Conservation (phyloP, 1,140 invertebrate species). For the Ceratina calcarata region DNA sequence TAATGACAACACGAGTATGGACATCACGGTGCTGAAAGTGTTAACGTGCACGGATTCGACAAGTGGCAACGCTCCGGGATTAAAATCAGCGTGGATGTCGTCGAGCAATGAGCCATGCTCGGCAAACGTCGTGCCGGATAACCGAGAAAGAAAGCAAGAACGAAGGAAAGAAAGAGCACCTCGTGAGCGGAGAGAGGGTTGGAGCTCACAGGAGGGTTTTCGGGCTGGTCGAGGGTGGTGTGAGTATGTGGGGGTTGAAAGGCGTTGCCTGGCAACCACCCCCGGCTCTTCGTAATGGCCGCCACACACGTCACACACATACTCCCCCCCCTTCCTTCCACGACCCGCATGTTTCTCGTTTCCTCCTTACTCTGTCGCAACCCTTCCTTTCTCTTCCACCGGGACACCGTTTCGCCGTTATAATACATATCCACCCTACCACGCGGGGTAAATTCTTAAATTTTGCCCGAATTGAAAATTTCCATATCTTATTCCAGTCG, state of each 20-base stretch:
- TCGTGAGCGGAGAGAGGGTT: constrained; percentile 46
- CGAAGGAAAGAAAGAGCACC: constrained; percentile 53
- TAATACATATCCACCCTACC: constrained; percentile 69
- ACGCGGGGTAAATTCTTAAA: constrained; percentile 75
- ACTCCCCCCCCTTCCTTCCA: constrained; percentile 61
- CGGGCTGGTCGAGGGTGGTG: constrained; percentile 78
- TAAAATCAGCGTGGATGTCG: constrained; percentile 61
- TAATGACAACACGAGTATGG: too few relatives aligned
- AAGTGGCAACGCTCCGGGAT: constrained; percentile 28
- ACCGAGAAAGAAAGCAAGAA: constrained; percentile 26
- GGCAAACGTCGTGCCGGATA: constrained; percentile 69
- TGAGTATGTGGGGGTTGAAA: constrained; percentile 79
- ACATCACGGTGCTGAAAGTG: too few relatives aligned
- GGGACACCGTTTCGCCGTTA: constrained; percentile 53
- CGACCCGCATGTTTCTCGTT: constrained; percentile 31
- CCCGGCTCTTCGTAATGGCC: constrained; percentile 77
- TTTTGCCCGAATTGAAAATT: constrained; percentile 78
- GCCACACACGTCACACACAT: constrained; percentile 79
- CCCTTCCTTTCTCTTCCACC: constrained; percentile 30
- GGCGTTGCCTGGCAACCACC: constrained; percentile 79
- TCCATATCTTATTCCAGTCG: constrained; percentile 74
- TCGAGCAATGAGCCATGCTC: constrained; percentile 72
- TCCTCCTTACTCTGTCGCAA: neutral
- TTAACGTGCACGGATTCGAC: too few relatives aligned
- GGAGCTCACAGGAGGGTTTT: constrained; percentile 57